Evolutionary conservation across 1,140 invertebrate genomes (phyloP).

Genomic region (Triops longicaudatus): DNA sequence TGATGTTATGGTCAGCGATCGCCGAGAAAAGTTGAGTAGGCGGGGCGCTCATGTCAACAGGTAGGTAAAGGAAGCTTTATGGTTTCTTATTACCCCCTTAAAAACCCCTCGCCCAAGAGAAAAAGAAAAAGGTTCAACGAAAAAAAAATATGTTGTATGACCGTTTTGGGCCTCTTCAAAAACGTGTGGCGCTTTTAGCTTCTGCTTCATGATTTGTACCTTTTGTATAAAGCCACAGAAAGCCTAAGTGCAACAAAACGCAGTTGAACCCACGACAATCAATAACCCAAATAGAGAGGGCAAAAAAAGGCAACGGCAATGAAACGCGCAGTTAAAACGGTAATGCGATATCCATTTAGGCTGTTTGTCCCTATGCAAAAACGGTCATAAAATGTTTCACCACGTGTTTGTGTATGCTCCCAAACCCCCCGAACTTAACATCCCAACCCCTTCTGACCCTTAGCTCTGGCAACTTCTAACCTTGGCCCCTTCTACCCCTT

Average conservation of each 20-base stretch:
- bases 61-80: slow-evolving; percentile 12
- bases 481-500: not conserved
- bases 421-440: not conserved
- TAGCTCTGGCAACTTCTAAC: not conserved
- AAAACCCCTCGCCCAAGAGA: not conserved
- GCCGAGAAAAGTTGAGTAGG: not conserved
- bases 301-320: not conserved
- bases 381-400: not conserved
- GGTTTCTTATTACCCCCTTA: slow-evolving; percentile 8
- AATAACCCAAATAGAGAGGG: not conserved
- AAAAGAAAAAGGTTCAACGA: not conserved
- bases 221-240: too few relatives aligned
- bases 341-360: slow-evolving; percentile 12
- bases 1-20: slow-evolving; percentile 11
- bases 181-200: not conserved
- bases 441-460: not conserved
- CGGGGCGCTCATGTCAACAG: not conserved
- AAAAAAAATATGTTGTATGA: not conserved
- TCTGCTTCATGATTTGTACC: too few relatives aligned
- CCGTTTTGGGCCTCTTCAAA: not conserved
- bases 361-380: slow-evolving; percentile 8
- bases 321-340: slow-evolving; percentile 8
- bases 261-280: not conserved
- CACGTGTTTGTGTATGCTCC: not conserved
- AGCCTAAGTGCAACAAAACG: too few relatives aligned